Evolutionary conservation across 2,113 vertebrate species (phyloP).

Genomic region (Columba livia): DNA sequence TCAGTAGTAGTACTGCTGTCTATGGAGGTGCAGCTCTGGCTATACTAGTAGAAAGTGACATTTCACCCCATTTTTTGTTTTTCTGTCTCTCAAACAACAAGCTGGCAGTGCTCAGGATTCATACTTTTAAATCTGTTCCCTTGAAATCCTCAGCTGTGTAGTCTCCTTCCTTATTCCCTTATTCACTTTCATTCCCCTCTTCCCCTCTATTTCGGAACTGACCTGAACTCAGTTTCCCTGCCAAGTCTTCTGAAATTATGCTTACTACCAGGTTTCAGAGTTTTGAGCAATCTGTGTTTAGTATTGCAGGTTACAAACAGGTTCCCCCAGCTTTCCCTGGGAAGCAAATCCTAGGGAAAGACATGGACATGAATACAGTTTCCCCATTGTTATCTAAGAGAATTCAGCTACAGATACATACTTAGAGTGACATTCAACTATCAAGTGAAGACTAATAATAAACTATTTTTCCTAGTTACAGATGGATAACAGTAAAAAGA

Average conservation of each 20-base stretch:
- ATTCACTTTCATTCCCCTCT: not conserved
- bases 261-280: not conserved
- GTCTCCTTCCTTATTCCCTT: not conserved
- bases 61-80: not conserved
- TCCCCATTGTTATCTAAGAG: not conserved
- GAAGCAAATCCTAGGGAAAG: not conserved
- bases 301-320: not conserved
- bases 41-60: not conserved
- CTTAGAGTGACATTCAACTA: not conserved
- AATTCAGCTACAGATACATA: not conserved
- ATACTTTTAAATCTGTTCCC: not conserved
- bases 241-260: not conserved
- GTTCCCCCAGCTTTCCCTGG: not conserved
- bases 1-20: not conserved
- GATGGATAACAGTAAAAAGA: not conserved
- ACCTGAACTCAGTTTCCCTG: not conserved
- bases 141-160: not conserved
- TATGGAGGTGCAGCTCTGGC: not conserved
- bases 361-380: not conserved
- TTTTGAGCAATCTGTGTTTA: not conserved
- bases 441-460: not conserved
- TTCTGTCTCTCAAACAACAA: not conserved
- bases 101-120: not conserved
- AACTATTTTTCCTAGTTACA: not conserved
- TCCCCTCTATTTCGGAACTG: not conserved